Base-by-base conservation (phyloP, 2,888 invertebrate genomes). In the Orthosia gothica region DNA sequence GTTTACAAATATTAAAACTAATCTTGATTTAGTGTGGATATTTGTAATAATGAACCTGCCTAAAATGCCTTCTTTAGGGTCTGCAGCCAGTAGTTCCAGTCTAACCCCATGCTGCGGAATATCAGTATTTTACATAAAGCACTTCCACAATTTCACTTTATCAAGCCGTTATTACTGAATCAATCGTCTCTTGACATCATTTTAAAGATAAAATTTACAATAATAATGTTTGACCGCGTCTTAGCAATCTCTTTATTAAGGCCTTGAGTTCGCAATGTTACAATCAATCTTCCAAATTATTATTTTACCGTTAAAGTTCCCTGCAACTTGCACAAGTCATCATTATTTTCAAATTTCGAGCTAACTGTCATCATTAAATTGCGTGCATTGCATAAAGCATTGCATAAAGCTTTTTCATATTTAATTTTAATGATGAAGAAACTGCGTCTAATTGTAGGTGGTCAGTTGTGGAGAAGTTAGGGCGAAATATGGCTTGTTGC, bases 331-430 rank as follows among this genome's bases (percentile, higher is more conserved):
- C 62, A 23, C 32, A 76, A 63, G 62, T 52, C 70, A 70, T 63
- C 50, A 62, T 76, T 62, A 69, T 76, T 52, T 74, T 75, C 54
- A 54, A 23, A 52, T 66, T 74, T 67, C n/a, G 13, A 61, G 40
- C 5, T 67, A 49, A 75, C 13, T 62, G 26, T 50, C 20, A 54
- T 54, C 32, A 50, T 54, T 74, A 74, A 26, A 54, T 3, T 1
- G 9, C 20, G 20, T 59, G 75, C n/a, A 40, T 75, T 75, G 76
- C 54, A 40, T 50, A 50, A 74, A 50, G 15, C 16, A 49, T 45
- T 16, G n/a, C n/a, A n/a, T n/a, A 32, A 69, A 54, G 47, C 40
- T 61, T 61, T 18, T 26, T 0, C 5, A 62, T n/a, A n/a, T 64
- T n/a, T 13, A 23, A 40, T 58, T 52, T 59, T 7, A 45, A 58